phyloP scores from a whole-genome alignment of 2,797 vertebrate genomes.

The Podarcis lilfordi region DNA sequence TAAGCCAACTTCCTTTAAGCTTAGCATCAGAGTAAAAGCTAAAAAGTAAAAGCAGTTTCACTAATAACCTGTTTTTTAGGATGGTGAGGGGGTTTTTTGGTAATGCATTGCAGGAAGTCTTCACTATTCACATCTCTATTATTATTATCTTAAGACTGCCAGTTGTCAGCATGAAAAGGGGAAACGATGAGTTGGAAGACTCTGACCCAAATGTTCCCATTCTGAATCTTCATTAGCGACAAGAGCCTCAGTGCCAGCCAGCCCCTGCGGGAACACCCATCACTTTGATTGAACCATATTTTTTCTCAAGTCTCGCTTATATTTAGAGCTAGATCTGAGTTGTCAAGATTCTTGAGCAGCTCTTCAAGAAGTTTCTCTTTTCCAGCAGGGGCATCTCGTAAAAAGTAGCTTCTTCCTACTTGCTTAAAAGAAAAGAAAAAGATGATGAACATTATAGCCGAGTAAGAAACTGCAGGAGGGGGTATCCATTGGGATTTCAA shows the following conservation, averaged over 20 bases:
- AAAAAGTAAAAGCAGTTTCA: background rate
- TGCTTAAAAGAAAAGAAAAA: background rate
- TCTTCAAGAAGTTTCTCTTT: background rate
- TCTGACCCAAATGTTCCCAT: background rate
- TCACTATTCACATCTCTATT: background rate
- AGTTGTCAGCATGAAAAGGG: background rate
- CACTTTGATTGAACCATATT: background rate
- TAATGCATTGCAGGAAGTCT: background rate
- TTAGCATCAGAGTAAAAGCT: background rate
- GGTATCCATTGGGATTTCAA: background rate
- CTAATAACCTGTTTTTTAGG: background rate
- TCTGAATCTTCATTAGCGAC: background rate
- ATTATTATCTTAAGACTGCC: background rate
- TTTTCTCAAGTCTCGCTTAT: background rate
- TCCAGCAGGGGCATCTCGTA: background rate
- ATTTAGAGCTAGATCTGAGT: background rate
- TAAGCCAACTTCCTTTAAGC: no score
- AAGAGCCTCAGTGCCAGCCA: background rate
- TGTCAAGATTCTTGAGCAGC: background rate
- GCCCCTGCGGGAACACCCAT: background rate
- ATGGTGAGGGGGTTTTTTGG: background rate
- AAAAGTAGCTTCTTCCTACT: background rate
- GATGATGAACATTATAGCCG: background rate
- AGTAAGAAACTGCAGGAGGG: background rate
- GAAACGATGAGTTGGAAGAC: background rate